phyloP scores from a whole-genome alignment of 2,113 vertebrate species.

The Strigops habroptila region DNA sequence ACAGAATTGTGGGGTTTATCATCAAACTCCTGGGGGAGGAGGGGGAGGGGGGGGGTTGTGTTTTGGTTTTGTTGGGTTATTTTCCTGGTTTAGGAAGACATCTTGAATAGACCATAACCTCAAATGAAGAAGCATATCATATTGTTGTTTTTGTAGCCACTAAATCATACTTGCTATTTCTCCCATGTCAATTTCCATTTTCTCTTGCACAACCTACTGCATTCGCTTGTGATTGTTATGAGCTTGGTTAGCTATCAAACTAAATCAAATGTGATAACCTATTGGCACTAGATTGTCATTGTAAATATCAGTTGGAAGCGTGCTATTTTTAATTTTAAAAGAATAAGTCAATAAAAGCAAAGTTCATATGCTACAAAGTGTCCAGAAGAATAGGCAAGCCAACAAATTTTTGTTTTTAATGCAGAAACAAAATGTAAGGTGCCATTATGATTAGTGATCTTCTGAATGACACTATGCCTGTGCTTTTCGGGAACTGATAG shows the following conservation, averaged over 20 bases:
- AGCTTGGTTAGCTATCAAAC: not conserved
- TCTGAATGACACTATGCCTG: not conserved
- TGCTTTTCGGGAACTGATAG: not conserved
- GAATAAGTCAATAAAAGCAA: not conserved
- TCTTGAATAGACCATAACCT: not conserved
- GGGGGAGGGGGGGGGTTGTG: not conserved
- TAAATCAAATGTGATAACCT: not conserved
- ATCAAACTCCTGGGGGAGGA: not conserved
- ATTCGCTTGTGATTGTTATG: not conserved
- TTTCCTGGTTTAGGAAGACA: not conserved
- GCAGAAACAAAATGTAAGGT: not conserved
- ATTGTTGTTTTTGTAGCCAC: not conserved
- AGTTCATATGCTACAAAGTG: not conserved
- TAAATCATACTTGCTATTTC: not conserved
- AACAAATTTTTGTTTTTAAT: not conserved
- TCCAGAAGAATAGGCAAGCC: not conserved
- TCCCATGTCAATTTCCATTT: not conserved
- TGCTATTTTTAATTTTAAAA: not conserved
- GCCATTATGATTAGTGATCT: not conserved
- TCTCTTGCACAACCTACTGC: not conserved
- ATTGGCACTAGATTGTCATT: not conserved
- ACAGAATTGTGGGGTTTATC: not conserved
- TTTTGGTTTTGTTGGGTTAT: accelerated
- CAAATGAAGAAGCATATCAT: not conserved
- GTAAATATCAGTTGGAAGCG: not conserved